Evolutionary conservation across 1,140 invertebrate species (phyloP), one percentile per base, ranked within the genome.

Genomic region (Orchesella cincta): DNA sequence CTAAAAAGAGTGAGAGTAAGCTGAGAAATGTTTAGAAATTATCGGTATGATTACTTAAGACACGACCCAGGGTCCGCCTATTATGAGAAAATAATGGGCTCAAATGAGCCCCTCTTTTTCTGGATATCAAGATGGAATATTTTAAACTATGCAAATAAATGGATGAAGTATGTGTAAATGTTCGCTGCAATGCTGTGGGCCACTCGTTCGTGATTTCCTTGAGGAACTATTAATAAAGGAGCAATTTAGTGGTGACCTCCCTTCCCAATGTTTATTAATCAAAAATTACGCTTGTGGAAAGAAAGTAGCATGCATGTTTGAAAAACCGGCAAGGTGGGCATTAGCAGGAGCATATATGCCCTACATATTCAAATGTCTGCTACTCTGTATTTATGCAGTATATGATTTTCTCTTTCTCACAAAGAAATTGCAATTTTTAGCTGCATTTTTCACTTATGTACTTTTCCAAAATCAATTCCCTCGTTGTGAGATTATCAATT

Each of bases 71-170:
- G 70, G 26, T 29, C 36, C 79, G 74, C 79, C 79, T 80, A 77
- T 80, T 80, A 80, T 80, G 79, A 72, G 79, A 77, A 80, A 77
- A 80, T 80, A 80, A 80, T 80, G 73, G 78, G 36, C 39, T 74
- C 26, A 67, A 67, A 67, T 67, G 62, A 67, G 33, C n/a, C n/a
- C n/a, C n/a, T n/a, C 8, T 26, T 67, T 67, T 57, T 57, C 52
- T 57, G 8, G 20, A 46, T 67, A 67, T 67, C 62, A 67, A 67
- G 62, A 67, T n/a, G n/a, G n/a, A n/a, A n/a, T n/a, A n/a, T n/a
- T 67, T 67, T 62, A 5, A 46, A 20, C 39, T 46, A 46, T 46
- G 39, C 39, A 46, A 18, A 46, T 18, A 18, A 46, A 18, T 8
- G 39, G 39, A 46, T 5, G 39, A 5, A 46, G 5, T 8, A 5